Base-by-base conservation (phyloP, 2,888 invertebrate genomes). In the Brachycybe producta region DNA sequence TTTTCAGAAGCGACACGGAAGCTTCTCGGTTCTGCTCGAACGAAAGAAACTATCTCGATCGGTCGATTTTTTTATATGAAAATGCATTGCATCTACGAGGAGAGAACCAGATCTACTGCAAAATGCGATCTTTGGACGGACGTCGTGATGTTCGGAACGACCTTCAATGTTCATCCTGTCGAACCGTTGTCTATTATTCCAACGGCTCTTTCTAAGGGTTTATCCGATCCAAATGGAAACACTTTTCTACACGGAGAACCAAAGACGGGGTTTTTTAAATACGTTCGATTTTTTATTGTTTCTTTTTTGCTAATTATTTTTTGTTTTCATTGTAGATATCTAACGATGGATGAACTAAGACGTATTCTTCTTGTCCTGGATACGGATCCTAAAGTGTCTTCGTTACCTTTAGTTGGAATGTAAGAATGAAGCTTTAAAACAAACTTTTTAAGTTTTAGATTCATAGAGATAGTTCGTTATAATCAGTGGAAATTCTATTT, bases 131-230 rank as follows among this genome's bases (percentile, higher is more conserved):
- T 51, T 17, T 30, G n/a, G 5, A 36, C 45, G n/a, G 27, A 5
- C 11, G 7, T 36, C 15, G 38, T 19, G 3, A 43, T 24, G 13
- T 13, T 38, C 19, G 15, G 36, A 15, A 27, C 27, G 21, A 38
- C 15, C 23, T 51, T 51, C 32, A 15, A 15, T 19, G 13, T 45
- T 17, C 19, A 36, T 26, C 27, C 44, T 7, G 30, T 51, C 45
- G 30, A 8, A 23, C 38, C 24, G 15, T 15, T 51, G 7, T 15
- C 43, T 24, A 28, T 51, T 24, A 35, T 51, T 26, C 39, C 28
- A 19, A 45, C 51, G 26, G 45, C 51, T 26, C 36, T 51, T 8
- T 43, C 51, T 17, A 51, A 27, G 34, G 38, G 38, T 15, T 45
- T 51, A 27, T 21, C 43, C 3, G 35, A 43, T 44, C 50, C 50